Percentiles rank a stretch among this genome's conserved stretches.
phyloP scores from a whole-genome alignment of 2,888 invertebrate species.

The Apotomis betuletana region DNA sequence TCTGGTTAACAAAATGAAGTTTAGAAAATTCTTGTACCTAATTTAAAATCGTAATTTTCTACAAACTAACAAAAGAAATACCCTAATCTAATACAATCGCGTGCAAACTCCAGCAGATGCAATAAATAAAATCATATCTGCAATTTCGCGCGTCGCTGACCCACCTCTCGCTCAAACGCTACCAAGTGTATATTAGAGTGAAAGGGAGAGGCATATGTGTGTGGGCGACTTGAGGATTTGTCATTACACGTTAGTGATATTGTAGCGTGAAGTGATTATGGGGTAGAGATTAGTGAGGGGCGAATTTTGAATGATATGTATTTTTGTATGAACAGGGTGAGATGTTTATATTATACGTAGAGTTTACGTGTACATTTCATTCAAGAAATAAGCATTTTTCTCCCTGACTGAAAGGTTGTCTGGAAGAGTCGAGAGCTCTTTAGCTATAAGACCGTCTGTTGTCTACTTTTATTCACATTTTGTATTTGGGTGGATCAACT shows the following conservation, averaged over 20 bases:
- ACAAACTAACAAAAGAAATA: neutral
- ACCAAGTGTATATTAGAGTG: conserved; percentile 28
- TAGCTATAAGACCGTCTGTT: too few species aligned
- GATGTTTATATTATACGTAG: conserved; percentile 14
- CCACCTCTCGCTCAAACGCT: conserved; percentile 43
- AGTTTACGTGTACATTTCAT: too few species aligned
- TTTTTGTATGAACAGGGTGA: conserved; percentile 21
- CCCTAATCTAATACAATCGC: neutral
- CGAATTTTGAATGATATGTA: conserved; percentile 16
- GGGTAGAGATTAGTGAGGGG: conserved; percentile 51
- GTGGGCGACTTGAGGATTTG: conserved; percentile 54
- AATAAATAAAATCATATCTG: conserved; percentile 51
- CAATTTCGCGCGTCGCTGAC: conserved; percentile 48
- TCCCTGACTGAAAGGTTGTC: too few species aligned
- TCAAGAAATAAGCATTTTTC: too few species aligned
- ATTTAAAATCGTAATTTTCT: neutral
- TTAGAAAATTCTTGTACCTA: neutral
- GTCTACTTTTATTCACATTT: too few species aligned
- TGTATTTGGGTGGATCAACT: too few species aligned
- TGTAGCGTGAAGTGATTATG: conserved; percentile 67
- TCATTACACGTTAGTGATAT: conserved; percentile 68
- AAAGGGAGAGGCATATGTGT: conserved; percentile 45
- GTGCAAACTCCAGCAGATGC: conserved; percentile 24
- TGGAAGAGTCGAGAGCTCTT: too few species aligned
- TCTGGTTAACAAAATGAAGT: too few species aligned